Percentiles rank a stretch among this genome's conserved stretches.
phyloP scores from a whole-genome alignment of 2,113 vertebrate species.

The Oceanites oceanicus region DNA sequence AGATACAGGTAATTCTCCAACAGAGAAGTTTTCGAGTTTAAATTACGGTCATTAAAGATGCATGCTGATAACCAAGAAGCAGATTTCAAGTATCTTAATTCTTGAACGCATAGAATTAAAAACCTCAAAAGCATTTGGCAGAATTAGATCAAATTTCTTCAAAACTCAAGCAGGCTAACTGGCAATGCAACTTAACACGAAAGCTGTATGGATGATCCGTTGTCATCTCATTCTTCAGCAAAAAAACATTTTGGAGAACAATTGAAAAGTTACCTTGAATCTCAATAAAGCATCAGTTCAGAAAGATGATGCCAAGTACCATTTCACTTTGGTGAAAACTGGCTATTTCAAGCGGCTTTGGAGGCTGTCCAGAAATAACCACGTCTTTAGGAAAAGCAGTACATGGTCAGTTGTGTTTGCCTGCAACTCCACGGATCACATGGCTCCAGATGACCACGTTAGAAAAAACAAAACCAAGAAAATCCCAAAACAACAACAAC shows the following conservation, averaged over 20 bases:
- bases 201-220: background rate
- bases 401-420: background rate
- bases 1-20: background rate
- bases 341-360: background rate
- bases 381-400: background rate
- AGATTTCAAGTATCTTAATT: background rate
- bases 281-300: background rate
- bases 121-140: background rate
- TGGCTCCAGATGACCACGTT: accelerated
- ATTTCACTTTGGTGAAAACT: background rate
- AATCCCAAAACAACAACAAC: background rate
- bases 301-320: background rate
- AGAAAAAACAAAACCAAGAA: background rate
- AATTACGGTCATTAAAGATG: background rate
- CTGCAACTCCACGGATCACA: background rate
- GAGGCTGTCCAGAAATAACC: background rate
- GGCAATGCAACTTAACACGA: background rate
- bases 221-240: background rate
- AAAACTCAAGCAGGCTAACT: background rate
- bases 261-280: background rate
- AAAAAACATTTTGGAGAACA: background rate
- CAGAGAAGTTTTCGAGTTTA: background rate
- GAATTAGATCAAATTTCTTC: background rate
- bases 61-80: background rate
- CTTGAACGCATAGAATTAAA: background rate